Conservation (phyloP, 2,888 invertebrate species). For the Eupithecia centaureata region DNA sequence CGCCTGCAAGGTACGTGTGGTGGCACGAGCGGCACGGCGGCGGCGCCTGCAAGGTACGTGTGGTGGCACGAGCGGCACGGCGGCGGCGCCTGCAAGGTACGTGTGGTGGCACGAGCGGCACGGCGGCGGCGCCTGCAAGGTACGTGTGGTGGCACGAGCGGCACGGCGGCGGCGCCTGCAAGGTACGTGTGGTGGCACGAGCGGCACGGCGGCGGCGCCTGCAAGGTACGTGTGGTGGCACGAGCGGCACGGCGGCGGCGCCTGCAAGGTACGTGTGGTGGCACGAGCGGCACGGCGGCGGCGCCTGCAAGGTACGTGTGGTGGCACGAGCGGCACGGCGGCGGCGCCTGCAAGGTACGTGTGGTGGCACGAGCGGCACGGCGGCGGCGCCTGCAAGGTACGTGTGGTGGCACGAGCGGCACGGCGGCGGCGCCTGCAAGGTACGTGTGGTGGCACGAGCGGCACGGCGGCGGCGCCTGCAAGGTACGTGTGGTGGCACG, state of each 20-base stretch:
- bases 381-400: slow-evolving; percentile 49
- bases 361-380: not conserved
- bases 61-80: not conserved
- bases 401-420: slow-evolving; percentile 95
- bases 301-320: slow-evolving; percentile 68
- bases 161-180: slow-evolving; percentile 31
- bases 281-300: not conserved
- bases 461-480: slow-evolving; percentile 89
- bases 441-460: slow-evolving; percentile 96
- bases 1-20: slow-evolving; percentile 68
- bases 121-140: slow-evolving; percentile 58
- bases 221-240: slow-evolving; percentile 69
- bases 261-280: slow-evolving; percentile 69
- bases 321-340: not conserved
- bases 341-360: slow-evolving; percentile 68
- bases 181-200: slow-evolving; percentile 66
- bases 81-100: slow-evolving; percentile 68
- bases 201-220: not conserved
- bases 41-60: slow-evolving; percentile 68
- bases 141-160: slow-evolving; percentile 50
- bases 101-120: not conserved
- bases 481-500: slow-evolving; percentile 97
- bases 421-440: slow-evolving; percentile 90
- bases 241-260: not conserved
- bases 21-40: not conserved